Evolutionary conservation across 2,888 invertebrate genomes (phyloP).

Genomic region (Apamea sordens): DNA sequence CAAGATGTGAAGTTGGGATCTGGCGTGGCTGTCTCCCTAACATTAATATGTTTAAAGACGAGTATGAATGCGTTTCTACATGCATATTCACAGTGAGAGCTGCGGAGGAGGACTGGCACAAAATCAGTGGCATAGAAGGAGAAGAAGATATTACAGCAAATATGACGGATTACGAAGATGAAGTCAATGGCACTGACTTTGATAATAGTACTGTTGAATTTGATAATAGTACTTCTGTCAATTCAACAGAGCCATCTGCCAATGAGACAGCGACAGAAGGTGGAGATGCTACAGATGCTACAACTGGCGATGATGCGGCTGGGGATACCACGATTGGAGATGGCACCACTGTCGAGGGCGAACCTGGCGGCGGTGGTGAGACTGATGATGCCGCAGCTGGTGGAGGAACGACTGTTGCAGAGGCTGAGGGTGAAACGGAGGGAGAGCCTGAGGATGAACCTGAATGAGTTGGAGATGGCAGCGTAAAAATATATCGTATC

Average conservation of each 20-base stretch:
- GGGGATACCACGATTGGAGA: neutral
- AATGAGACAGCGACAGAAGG: neutral
- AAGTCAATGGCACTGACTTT: neutral
- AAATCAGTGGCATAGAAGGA: conserved; percentile 17
- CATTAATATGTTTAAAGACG: conserved; percentile 83
- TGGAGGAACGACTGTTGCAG: neutral
- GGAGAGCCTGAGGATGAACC: neutral
- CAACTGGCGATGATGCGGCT: neutral
- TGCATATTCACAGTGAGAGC: conserved; percentile 80
- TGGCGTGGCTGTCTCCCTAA: conserved; percentile 86
- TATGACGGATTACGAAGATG: neutral
- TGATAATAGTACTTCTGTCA: neutral
- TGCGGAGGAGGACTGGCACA: conserved; percentile 70
- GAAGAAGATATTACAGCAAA: neutral
- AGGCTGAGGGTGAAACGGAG: neutral
- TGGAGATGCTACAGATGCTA: neutral
- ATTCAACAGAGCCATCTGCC: neutral
- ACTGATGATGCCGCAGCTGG: neutral
- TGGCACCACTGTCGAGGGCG: too few relatives aligned
- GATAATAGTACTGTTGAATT: neutral
- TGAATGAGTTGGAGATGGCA: neutral
- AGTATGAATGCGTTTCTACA: conserved; percentile 83
- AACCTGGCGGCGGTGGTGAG: neutral
- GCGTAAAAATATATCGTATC: neutral
- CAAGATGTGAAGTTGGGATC: conserved; percentile 84